A percentile compares a stretch with the other conserved stretches of the same genome.
Conservation (phyloP, 2,888 invertebrate species). For the Deilephila porcellus region DNA sequence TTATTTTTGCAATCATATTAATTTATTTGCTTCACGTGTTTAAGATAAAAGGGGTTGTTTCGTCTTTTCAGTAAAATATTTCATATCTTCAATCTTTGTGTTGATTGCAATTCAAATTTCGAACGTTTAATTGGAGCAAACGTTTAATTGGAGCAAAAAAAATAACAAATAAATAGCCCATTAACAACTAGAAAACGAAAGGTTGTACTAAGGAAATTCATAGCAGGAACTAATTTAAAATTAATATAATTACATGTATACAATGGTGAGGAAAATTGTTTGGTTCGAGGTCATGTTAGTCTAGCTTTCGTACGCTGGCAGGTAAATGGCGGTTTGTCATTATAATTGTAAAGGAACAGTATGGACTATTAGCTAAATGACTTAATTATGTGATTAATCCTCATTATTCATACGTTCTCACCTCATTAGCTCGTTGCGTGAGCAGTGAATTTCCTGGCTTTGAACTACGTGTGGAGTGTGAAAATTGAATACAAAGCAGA, state of each 20-base stretch:
- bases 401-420: background rate
- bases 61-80: no score
- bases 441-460: no score
- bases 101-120: no score
- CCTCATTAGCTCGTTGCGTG: no score
- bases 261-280: conserved; percentile 21
- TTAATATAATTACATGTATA: background rate
- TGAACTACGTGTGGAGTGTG: no score
- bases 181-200: background rate
- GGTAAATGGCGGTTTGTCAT: background rate
- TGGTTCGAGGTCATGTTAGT: background rate
- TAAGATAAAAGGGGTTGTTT: no score
- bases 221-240: conserved; percentile 5
- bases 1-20: no score
- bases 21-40: no score
- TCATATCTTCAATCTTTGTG: no score
- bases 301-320: background rate
- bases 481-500: no score
- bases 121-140: no score
- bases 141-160: no score
- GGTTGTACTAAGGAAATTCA: background rate
- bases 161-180: background rate
- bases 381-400: background rate
- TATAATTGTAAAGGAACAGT: background rate
- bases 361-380: background rate